phyloP scores from a whole-genome alignment of 2,888 invertebrate genomes.

The Pyrrhosoma nymphula region DNA sequence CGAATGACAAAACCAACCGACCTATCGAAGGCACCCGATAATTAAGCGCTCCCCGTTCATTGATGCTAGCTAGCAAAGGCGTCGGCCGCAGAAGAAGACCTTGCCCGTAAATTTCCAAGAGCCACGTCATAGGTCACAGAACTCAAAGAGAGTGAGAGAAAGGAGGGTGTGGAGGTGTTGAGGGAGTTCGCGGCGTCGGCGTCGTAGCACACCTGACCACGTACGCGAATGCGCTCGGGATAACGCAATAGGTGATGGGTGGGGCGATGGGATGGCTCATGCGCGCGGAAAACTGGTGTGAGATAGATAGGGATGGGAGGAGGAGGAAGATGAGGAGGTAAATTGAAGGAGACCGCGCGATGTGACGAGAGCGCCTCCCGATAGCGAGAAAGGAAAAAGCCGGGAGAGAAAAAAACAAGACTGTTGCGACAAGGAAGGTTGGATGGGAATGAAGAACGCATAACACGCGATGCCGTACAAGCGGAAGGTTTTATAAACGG shows the following conservation, averaged over 20 bases:
- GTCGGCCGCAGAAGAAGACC: too few relatives aligned
- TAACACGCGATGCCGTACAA: too few relatives aligned
- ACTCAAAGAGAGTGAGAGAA: background rate
- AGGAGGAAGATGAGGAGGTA: too few relatives aligned
- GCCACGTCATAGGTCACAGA: conserved; percentile 28
- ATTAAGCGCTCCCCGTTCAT: too few relatives aligned
- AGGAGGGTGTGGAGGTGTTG: background rate
- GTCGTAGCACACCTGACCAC: background rate
- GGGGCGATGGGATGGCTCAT: background rate
- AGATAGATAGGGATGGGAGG: background rate
- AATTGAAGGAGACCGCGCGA: background rate
- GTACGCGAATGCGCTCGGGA: background rate
- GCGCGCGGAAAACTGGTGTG: background rate
- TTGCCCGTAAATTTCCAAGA: background rate
- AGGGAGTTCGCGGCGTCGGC: background rate
- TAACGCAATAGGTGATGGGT: background rate
- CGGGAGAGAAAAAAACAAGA: background rate
- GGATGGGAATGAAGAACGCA: background rate
- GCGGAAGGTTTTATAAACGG: too few relatives aligned
- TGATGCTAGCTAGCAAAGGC: too few relatives aligned
- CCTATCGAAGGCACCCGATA: too few relatives aligned
- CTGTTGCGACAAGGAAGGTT: background rate
- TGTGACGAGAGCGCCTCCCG: background rate
- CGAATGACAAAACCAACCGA: too few relatives aligned
- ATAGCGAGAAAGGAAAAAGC: background rate